Evolutionary conservation across 2,113 vertebrate genomes (phyloP), one percentile per base, ranked within the genome.

Genomic region (Toxostoma redivivum): DNA sequence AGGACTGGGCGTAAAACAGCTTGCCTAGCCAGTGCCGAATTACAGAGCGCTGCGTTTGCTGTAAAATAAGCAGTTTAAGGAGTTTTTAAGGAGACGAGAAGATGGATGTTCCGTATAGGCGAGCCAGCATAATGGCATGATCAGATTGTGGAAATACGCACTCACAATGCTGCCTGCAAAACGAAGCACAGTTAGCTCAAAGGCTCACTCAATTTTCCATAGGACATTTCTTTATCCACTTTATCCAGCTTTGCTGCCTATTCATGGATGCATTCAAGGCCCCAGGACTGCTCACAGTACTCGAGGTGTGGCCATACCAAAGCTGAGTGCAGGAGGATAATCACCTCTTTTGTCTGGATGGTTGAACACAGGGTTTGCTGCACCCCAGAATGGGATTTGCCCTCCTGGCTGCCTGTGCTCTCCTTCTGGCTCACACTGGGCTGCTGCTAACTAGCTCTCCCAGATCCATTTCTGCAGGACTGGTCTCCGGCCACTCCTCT

Each of bases 151-250:
- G 54, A 42, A 60, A 25, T 38, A 24, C 7, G 5, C 4, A 2
- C 0, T 1, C 12, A 2, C 6, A 4, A 0, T 10, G n/a, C 12
- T 45, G 42, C 10, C 15, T 24, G 24, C 27, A 24, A 7, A 47
- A 22, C 3, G 12, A 62, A 50, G 8, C 35, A 5, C 7, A 5
- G 28, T 35, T 69, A 67, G 13, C 51, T n/a, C 16, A 7, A 12
- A 67, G 31, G 2, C 5, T 22, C 48, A 1, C 15, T 22, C 3
- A 0, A 0, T 44, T 70, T 12, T 24, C 37, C 4, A 1, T 1
- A 42, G 40, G 35, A 10, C 13, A 1, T 62, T 16, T 3, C 4
- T 60, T 80, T n/a, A n/a, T n/a, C n/a, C n/a, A 21, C 5, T 27
- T 31, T 22, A 22, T 9, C 7, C 22, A 13, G 35, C 33, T 73